These are phyloP conservation scores for Ophion ellenae DNA, from an alignment of 2,888 invertebrate species.

Conservation along the genomic window DNA sequence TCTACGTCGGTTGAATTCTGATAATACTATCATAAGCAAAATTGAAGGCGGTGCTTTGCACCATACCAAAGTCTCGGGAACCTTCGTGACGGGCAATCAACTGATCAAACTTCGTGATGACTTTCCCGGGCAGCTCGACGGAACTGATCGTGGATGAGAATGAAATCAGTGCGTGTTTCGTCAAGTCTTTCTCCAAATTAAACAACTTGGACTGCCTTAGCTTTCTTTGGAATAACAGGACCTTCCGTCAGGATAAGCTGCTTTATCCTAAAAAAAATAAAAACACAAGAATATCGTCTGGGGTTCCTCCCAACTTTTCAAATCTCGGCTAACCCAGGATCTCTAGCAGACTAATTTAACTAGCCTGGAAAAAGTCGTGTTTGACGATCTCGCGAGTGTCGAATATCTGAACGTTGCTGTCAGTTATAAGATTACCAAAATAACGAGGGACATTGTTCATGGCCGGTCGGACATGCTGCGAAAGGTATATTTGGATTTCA, in stretches of 20 bases:
- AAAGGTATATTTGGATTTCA: conserved; percentile 82
- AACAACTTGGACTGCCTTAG: neutral
- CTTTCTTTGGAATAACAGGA: neutral
- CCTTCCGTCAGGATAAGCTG: neutral
- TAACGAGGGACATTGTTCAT: conserved; percentile 80
- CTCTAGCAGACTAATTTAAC: conserved; percentile 68
- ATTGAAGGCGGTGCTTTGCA: conserved; percentile 4
- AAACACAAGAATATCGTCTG: neutral
- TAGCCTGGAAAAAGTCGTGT: conserved; percentile 78
- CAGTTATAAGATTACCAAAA: conserved; percentile 80
- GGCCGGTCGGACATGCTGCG: conserved; percentile 79
- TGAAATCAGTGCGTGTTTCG: neutral
- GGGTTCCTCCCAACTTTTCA: conserved; percentile 64
- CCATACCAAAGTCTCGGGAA: neutral
- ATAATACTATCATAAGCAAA: neutral
- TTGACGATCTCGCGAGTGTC: conserved; percentile 80
- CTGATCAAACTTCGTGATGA: neutral
- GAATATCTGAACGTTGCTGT: conserved; percentile 82
- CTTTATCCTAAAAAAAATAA: neutral
- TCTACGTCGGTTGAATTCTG: neutral
- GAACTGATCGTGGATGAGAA: neutral
- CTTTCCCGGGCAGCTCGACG: neutral
- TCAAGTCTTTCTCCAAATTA: neutral
- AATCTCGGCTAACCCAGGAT: conserved; percentile 65
- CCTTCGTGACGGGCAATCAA: neutral